These are phyloP conservation scores for Tricholaema leucomelas DNA, from an alignment of 2,113 vertebrate species.

Conservation along the genomic window DNA sequence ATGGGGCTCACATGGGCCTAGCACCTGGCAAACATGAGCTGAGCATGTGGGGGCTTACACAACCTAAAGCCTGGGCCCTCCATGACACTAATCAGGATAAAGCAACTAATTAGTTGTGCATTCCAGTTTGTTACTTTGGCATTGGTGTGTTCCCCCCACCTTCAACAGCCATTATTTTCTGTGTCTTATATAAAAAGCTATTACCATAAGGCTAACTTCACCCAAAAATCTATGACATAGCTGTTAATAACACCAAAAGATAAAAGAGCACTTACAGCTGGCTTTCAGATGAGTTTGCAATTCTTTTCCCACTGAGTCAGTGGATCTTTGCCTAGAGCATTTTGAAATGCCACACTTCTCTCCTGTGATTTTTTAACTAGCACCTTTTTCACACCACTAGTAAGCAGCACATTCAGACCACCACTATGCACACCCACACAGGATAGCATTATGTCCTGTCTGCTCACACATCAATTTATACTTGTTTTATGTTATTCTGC, in stretches of 20 bases:
- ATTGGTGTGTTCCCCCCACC: background rate
- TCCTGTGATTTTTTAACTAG: background rate
- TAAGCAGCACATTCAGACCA: background rate
- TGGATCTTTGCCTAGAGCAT: background rate
- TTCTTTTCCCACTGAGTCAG: background rate
- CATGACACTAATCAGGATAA: background rate
- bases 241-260: background rate
- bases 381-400: background rate
- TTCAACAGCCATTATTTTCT: background rate
- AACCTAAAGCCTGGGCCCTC: too few species aligned
- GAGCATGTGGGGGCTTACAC: too few species aligned
- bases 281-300: background rate
- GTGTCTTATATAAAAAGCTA: background rate
- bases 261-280: background rate
- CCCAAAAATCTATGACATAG: background rate
- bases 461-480: background rate
- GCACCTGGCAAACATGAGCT: too few species aligned
- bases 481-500: constrained; percentile 18
- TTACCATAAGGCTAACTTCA: background rate
- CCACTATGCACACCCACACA: background rate
- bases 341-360: background rate
- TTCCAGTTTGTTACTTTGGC: background rate
- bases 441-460: background rate
- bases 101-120: background rate
- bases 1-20: too few species aligned